Evolutionary conservation across 2,113 vertebrate genomes (phyloP).

Genomic region (Burhinus oedicnemus): DNA sequence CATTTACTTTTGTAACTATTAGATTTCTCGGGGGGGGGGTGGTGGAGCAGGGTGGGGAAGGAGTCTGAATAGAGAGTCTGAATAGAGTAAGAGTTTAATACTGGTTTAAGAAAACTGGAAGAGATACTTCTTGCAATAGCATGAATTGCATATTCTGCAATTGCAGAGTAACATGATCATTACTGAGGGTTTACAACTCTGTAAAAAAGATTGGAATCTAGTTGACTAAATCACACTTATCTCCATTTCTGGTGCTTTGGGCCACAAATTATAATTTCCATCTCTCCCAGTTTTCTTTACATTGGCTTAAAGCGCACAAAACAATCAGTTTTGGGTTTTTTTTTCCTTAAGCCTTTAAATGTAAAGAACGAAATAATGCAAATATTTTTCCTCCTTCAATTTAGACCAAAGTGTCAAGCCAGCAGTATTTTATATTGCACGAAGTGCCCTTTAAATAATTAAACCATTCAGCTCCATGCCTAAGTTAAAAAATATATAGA

Average conservation of each 20-base stretch:
- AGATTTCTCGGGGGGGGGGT: not conserved
- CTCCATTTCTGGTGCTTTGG: not conserved
- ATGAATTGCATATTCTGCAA: not conserved
- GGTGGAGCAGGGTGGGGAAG: too few species aligned
- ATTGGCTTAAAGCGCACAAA: not conserved
- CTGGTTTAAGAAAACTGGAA: not conserved
- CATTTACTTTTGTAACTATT: not conserved
- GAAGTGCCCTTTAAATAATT: constrained; percentile 82
- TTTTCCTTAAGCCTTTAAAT: not conserved
- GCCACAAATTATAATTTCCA: not conserved
- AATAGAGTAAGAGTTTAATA: not conserved
- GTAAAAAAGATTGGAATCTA: not conserved
- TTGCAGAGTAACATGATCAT: not conserved
- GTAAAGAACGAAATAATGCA: constrained; percentile 14
- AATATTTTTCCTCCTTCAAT: constrained; percentile 41
- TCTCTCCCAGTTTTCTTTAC: not conserved
- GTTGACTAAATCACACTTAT: not conserved
- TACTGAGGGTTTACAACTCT: not conserved
- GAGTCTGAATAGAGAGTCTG: too few species aligned
- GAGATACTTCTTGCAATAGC: not conserved
- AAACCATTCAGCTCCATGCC: constrained; percentile 76
- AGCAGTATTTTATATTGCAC: constrained; percentile 73
- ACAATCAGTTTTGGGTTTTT: not conserved
- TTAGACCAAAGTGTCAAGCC: constrained; percentile 9
- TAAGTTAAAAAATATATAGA: constrained; percentile 65